A percentile compares a stretch with the other conserved stretches of the same genome.
These are phyloP conservation scores for Madoqua kirkii DNA, from an alignment of 2,113 vertebrate genomes.

Conservation along the genomic window DNA sequence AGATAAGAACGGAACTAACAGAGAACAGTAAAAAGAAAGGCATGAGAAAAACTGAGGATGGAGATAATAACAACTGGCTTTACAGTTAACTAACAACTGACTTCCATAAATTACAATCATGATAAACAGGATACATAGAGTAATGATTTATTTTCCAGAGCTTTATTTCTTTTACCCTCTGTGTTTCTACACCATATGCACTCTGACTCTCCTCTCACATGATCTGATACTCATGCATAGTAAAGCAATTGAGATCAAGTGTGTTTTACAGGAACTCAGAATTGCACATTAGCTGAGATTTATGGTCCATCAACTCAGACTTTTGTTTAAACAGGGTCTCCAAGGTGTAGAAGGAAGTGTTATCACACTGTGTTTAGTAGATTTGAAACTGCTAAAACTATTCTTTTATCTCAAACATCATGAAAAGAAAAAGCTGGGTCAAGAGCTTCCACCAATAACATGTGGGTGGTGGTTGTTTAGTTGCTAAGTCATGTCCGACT, in stretches of 20 bases:
- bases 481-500: neutral
- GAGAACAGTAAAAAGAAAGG: neutral
- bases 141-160: neutral
- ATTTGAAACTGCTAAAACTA: neutral
- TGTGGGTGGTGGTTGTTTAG: neutral
- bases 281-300: neutral
- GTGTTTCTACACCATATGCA: neutral
- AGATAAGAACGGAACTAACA: neutral
- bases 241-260: neutral
- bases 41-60: neutral
- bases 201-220: neutral
- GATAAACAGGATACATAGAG: neutral
- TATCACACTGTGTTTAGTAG: neutral
- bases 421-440: neutral
- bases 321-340: neutral
- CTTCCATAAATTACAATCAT: neutral
- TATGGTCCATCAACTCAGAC: neutral
- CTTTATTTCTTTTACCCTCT: slow-evolving; percentile 1
- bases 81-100: neutral
- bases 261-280: neutral
- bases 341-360: neutral
- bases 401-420: neutral
- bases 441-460: neutral
- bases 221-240: neutral
- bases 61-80: neutral